Conservation (phyloP, 2,113 vertebrate genomes). For the Carettochelys insculpta region DNA sequence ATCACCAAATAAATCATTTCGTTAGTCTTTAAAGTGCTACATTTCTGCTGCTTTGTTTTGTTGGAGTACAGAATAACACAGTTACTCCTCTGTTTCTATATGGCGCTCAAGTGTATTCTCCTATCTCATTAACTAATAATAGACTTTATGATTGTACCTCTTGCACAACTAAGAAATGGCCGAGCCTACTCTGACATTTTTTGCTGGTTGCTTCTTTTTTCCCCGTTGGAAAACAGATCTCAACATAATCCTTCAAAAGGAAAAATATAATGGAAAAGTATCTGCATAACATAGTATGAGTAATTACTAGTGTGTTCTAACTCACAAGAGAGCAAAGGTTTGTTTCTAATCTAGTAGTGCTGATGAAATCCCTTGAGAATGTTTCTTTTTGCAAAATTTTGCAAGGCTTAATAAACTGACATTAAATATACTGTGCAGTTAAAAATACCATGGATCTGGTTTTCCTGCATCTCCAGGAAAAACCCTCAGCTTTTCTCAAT, state of each 20-base stretch:
- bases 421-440: neutral
- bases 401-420: slow-evolving; percentile 18
- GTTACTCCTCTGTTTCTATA: too few relatives aligned
- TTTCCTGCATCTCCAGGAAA: neutral
- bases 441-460: neutral
- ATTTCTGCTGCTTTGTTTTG: too few relatives aligned
- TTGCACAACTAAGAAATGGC: neutral
- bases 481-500: neutral
- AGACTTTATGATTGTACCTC: neutral
- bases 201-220: neutral
- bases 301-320: neutral
- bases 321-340: neutral
- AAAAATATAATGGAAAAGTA: neutral
- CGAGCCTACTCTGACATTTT: neutral
- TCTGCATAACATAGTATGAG: neutral
- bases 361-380: neutral
- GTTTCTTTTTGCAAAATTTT: neutral
- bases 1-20: too few relatives aligned
- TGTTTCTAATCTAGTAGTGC: neutral
- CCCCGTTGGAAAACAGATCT: neutral
- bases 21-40: too few relatives aligned
- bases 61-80: too few relatives aligned
- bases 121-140: neutral
- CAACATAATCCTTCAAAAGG: neutral
- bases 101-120: fast-evolving